Conservation (phyloP, 92 coral and sea anemone species). For the Zoanthus sociatus region DNA sequence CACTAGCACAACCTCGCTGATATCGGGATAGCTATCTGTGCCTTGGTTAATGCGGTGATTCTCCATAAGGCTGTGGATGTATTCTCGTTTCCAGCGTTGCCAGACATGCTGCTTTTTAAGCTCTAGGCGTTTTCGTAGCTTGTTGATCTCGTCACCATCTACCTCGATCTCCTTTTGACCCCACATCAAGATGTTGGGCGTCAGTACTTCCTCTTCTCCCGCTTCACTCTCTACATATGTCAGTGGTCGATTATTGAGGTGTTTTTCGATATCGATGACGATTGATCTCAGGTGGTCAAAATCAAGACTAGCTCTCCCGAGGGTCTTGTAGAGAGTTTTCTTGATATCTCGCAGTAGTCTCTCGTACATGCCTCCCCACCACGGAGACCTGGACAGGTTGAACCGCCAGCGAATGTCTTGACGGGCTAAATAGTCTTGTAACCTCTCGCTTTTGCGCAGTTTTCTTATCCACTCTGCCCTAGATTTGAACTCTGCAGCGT, state of each 20-base stretch:
- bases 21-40: neutral
- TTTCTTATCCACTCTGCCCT: slow-evolving; percentile 22
- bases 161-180: slow-evolving; percentile 11
- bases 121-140: neutral
- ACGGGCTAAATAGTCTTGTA: slow-evolving; percentile 34
- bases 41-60: neutral
- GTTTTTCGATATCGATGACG: too few relatives aligned
- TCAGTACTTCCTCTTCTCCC: neutral
- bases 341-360: neutral
- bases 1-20: slow-evolving; percentile 9
- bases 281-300: too few relatives aligned
- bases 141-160: slow-evolving; percentile 30
- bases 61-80: too few relatives aligned
- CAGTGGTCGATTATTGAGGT: neutral
- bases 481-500: slow-evolving; percentile 14
- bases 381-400: slow-evolving; percentile 46
- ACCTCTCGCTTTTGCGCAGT: neutral
- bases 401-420: slow-evolving; percentile 41
- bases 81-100: too few relatives aligned
- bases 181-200: slow-evolving; percentile 44
- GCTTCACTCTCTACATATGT: neutral
- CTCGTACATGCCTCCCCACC: slow-evolving; percentile 31
- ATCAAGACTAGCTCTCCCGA: too few relatives aligned
- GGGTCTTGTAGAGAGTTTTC: neutral
- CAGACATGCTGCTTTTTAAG: neutral